phyloP scores from a whole-genome alignment of 1,140 invertebrate species.

The Ptiloglossa arizonensis region DNA sequence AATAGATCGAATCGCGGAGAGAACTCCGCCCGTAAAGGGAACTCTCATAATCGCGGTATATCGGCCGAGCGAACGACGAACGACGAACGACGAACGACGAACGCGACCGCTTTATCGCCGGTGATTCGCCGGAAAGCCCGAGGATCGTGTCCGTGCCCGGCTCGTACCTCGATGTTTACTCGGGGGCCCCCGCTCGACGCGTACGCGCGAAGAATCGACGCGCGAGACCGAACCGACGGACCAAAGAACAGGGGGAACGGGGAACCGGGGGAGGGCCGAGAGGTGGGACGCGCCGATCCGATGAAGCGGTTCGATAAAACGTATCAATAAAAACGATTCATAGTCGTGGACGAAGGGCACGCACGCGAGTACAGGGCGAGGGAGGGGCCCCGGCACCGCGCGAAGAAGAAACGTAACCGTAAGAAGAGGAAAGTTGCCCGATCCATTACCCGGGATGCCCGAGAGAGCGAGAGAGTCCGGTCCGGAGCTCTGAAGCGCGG shows the following conservation, averaged over 20 bases:
- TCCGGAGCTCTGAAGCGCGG: conserved; percentile 43
- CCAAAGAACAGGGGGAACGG: too few species aligned
- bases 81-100: not conserved
- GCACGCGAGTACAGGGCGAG: conserved; percentile 36
- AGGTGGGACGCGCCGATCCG: conserved; percentile 29
- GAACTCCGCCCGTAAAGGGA: conserved; percentile 5
- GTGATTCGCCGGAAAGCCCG: not conserved
- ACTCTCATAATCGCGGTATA: conserved; percentile 37
- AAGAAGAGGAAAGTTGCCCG: conserved; percentile 63
- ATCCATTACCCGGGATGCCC: conserved; percentile 55
- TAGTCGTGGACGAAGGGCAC: conserved; percentile 44
- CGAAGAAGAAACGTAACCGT: conserved; percentile 39
- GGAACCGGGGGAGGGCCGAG: not conserved
- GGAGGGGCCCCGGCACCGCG: not conserved
- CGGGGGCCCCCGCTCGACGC: not conserved
- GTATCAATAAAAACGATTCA: conserved; percentile 64
- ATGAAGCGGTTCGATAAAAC: conserved; percentile 61
- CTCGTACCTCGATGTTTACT: conserved; percentile 26
- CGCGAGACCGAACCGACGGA: not conserved
- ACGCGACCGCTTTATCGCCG: conserved; percentile 25
- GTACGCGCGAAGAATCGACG: not conserved
- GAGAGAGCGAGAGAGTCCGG: conserved; percentile 48
- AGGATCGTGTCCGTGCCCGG: not conserved
- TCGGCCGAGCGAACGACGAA: not conserved
- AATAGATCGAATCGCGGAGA: conserved; percentile 11